phyloP scores from a whole-genome alignment of 1,140 invertebrate species.

The Alviniconcha marisindica region DNA sequence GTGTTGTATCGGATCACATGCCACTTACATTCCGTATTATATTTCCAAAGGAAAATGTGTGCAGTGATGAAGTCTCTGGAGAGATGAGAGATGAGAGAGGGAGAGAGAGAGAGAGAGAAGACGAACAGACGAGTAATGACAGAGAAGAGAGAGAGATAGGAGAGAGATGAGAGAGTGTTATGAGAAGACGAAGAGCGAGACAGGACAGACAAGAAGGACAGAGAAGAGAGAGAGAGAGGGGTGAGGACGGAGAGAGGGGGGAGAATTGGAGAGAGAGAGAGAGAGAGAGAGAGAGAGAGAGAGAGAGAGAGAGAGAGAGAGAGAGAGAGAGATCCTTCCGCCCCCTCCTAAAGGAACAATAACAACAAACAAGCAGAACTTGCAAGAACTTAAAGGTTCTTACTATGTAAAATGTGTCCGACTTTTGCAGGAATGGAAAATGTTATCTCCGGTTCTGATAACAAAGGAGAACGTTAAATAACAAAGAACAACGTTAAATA shows the following conservation, averaged over 20 bases:
- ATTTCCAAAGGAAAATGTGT: background rate
- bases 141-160: background rate
- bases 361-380: background rate
- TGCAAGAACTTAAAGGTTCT: background rate
- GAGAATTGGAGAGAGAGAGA: conserved; percentile 19
- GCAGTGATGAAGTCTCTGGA: background rate
- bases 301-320: conserved; percentile 36
- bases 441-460: no score
- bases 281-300: conserved; percentile 26
- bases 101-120: conserved; percentile 23
- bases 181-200: no score
- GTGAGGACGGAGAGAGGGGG: background rate
- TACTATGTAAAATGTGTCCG: background rate
- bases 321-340: background rate
- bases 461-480: no score
- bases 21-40: no score
- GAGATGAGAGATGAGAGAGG: background rate
- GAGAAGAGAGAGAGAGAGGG: background rate
- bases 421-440: background rate
- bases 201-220: no score
- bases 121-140: no score
- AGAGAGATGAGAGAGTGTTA: conserved; percentile 7
- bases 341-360: no score
- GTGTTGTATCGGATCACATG: no score
- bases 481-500: no score